Percentiles rank a stretch among this genome's conserved stretches.
Conservation (phyloP, 1,140 invertebrate species). For the Parapsyche elsis region DNA sequence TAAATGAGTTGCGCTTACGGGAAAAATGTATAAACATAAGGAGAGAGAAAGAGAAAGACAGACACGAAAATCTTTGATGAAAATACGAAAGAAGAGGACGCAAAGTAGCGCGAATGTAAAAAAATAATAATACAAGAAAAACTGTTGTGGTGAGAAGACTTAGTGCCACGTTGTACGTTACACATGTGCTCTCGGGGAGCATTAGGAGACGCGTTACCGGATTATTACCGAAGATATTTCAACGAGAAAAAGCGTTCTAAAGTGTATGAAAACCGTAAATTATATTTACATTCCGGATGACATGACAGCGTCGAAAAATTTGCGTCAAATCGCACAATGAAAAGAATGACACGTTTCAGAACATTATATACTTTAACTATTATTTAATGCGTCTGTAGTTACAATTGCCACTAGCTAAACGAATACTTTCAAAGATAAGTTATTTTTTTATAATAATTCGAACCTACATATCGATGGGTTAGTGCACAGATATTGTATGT, state of each 20-base stretch:
- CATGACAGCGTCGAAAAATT: not conserved
- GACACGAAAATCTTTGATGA: not conserved
- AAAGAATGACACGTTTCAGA: too few species aligned
- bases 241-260: constrained; percentile 41
- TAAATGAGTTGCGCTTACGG: constrained; percentile 9
- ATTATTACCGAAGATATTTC: constrained; percentile 50
- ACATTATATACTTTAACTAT: too few species aligned
- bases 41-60: not conserved
- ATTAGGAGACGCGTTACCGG: constrained; percentile 44
- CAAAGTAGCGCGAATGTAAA: not conserved
- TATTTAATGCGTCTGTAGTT: too few species aligned
- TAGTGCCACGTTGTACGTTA: constrained; percentile 16
- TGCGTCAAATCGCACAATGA: too few species aligned
- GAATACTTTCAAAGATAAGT: too few species aligned
- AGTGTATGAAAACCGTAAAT: constrained; percentile 52
- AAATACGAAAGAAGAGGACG: not conserved
- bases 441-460: too few species aligned
- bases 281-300: constrained; percentile 47
- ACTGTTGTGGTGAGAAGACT: not conserved
- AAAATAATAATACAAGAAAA: not conserved
- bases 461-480: too few species aligned
- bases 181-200: constrained; percentile 45
- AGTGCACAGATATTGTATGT: too few species aligned
- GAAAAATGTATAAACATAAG: not conserved
- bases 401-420: too few species aligned